These are phyloP conservation scores for Maconellicoccus hirsutus DNA, from an alignment of 1,140 invertebrate genomes.

Conservation along the genomic window DNA sequence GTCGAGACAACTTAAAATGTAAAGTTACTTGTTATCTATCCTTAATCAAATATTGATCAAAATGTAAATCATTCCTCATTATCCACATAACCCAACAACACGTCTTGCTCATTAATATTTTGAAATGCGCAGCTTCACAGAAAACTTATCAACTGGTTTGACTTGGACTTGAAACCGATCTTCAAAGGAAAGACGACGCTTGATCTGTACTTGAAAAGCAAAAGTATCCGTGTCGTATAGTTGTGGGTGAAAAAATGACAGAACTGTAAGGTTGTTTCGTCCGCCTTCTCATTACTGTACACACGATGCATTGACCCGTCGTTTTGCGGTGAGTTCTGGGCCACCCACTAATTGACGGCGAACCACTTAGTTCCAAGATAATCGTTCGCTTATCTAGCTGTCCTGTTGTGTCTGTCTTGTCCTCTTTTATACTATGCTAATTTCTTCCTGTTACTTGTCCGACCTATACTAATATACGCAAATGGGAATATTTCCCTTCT, in stretches of 20 bases:
- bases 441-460: conserved; percentile 21
- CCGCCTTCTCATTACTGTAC: background rate
- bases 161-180: too few species aligned
- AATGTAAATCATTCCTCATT: too few species aligned
- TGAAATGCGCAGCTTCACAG: too few species aligned
- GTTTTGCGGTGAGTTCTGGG: conserved; percentile 15
- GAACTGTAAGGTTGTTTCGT: background rate
- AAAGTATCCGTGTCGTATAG: background rate
- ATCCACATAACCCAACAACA: too few species aligned
- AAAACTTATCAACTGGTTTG: too few species aligned
- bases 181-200: too few species aligned
- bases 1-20: too few species aligned
- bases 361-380: conserved; percentile 21
- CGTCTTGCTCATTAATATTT: too few species aligned
- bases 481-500: conserved; percentile 14
- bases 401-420: conserved; percentile 21
- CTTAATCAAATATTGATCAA: too few species aligned
- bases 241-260: conserved; percentile 4
- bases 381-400: conserved; percentile 18
- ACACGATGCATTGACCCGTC: conserved; percentile 13
- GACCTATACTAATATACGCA: conserved; percentile 18
- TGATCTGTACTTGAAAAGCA: too few species aligned
- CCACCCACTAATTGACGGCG: conserved; percentile 21
- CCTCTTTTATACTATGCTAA: conserved; percentile 22
- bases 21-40: too few species aligned